Evolutionary conservation across 2,888 invertebrate genomes (phyloP).

Genomic region (Synergus laeviventris): DNA sequence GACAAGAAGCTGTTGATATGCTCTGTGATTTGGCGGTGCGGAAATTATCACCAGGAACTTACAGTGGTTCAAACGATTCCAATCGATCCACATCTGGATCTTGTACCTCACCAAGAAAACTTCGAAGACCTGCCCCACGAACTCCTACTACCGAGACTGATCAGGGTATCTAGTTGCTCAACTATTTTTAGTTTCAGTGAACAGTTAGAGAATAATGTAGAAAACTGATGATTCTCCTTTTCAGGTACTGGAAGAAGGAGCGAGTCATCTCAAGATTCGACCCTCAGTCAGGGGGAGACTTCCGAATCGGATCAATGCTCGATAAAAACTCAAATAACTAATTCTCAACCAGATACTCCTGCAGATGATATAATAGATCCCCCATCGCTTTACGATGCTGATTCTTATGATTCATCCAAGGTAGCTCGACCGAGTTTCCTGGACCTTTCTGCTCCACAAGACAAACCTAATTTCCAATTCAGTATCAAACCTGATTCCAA

Average conservation of each 20-base stretch:
- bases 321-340: constrained; percentile 70
- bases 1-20: constrained; percentile 91
- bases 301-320: constrained; percentile 73
- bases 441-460: constrained; percentile 81
- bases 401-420: constrained; percentile 68
- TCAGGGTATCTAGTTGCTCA: constrained; percentile 58
- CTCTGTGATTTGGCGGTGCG: constrained; percentile 88
- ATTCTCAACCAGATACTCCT: constrained; percentile 66
- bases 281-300: constrained; percentile 64
- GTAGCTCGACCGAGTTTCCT: constrained; percentile 80
- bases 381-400: constrained; percentile 68
- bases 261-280: constrained; percentile 56
- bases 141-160: constrained; percentile 73
- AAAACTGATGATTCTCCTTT: not conserved
- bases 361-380: constrained; percentile 70
- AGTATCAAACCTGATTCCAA: constrained; percentile 67
- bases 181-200: not conserved
- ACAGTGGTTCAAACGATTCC: constrained; percentile 72
- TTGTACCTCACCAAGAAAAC: constrained; percentile 81
- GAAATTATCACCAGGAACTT: constrained; percentile 82
- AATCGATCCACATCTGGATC: constrained; percentile 77
- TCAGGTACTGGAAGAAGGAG: constrained; percentile 25
- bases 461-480: constrained; percentile 84
- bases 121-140: constrained; percentile 79
- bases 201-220: not conserved